Conservation (phyloP, 1,140 invertebrate genomes). For the Drosophila navojoa region DNA sequence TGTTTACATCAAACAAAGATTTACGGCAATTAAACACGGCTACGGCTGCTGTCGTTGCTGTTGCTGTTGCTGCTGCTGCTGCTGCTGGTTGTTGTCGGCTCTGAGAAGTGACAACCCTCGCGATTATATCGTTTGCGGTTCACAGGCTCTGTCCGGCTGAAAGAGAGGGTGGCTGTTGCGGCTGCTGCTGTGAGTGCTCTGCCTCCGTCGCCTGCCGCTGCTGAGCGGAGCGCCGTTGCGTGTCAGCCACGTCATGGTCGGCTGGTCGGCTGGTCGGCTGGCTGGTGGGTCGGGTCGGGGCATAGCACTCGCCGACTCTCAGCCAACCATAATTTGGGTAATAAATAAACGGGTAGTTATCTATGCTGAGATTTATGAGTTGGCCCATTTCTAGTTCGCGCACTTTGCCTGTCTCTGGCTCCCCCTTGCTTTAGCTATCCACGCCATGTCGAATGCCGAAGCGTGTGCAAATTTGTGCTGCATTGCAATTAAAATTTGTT, state of each 20-base stretch:
- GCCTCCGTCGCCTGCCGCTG: slow-evolving; percentile 5
- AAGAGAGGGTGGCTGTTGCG: background rate
- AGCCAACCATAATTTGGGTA: slow-evolving; percentile 65
- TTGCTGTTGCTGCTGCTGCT: slow-evolving; percentile 30
- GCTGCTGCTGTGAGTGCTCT: background rate
- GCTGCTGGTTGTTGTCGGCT: slow-evolving; percentile 31
- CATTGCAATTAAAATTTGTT: slow-evolving; percentile 64
- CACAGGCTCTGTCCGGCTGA: slow-evolving; percentile 56
- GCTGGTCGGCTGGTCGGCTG: slow-evolving; percentile 2
- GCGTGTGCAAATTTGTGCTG: slow-evolving; percentile 75
- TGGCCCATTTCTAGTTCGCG: slow-evolving; percentile 31
- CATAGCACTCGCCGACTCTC: background rate
- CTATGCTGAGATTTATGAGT: slow-evolving; percentile 76
- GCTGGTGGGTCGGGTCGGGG: background rate
- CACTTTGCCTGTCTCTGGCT: background rate
- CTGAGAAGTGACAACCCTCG: slow-evolving; percentile 69
- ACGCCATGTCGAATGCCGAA: slow-evolving; percentile 51
- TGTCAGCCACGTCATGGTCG: slow-evolving; percentile 49
- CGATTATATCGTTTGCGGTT: slow-evolving; percentile 78
- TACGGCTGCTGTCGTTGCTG: slow-evolving; percentile 21
- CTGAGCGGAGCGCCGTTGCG: slow-evolving; percentile 67
- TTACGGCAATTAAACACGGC: slow-evolving; percentile 83
- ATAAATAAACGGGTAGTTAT: slow-evolving; percentile 80
- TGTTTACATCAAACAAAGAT: slow-evolving; percentile 83
- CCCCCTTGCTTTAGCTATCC: slow-evolving; percentile 26